phyloP scores from a whole-genome alignment of 2,113 vertebrate genomes.

The Alosa alosa region DNA sequence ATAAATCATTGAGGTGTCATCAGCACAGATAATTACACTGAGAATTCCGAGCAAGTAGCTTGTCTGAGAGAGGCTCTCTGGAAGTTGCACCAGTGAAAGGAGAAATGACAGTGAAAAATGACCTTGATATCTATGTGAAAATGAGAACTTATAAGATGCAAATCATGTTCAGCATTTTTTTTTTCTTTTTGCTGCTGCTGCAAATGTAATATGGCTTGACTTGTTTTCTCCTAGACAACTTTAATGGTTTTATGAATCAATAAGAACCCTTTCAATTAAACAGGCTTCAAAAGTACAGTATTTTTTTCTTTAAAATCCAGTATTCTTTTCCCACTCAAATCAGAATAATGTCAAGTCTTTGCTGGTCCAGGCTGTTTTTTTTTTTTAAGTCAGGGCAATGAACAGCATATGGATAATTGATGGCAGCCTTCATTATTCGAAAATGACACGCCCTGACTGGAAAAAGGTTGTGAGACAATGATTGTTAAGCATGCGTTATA shows the following conservation, averaged over 20 bases:
- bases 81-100: not conserved
- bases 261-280: not conserved
- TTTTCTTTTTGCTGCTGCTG: not conserved
- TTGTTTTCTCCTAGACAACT: not conserved
- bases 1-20: constrained; percentile 31
- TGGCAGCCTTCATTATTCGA: no score
- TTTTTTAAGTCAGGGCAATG: no score
- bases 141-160: constrained; percentile 13
- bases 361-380: no score
- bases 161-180: constrained; percentile 4
- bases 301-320: not conserved
- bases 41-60: constrained; percentile 16
- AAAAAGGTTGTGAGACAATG: no score
- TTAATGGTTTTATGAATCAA: not conserved
- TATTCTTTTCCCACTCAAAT: no score
- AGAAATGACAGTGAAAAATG: not conserved
- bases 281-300: not conserved
- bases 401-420: no score
- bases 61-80: constrained; percentile 18
- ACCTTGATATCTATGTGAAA: constrained; percentile 16
- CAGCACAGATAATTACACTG: constrained; percentile 27
- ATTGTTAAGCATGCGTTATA: no score
- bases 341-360: no score
- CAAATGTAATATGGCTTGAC: constrained; percentile 25
- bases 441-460: no score